Evolutionary conservation across 1,140 invertebrate species (phyloP), one percentile per base, ranked within the genome.

Genomic region (Cherax destructor): DNA sequence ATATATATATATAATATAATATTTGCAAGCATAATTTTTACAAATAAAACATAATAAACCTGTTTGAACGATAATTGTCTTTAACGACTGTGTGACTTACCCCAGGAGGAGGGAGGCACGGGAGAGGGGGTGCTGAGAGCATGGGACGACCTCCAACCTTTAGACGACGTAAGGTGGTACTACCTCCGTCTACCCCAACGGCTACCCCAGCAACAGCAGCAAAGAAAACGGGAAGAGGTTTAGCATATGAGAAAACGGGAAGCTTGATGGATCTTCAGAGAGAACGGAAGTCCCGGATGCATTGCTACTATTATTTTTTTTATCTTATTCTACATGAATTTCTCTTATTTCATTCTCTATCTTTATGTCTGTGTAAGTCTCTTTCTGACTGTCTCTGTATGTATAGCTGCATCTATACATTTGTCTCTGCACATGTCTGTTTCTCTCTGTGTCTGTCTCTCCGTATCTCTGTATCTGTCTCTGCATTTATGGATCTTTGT

Each of bases 71-170:
- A 59, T 41, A 41, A 41, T 41, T 41, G 5, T 7, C 56, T 59
- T 11, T 7, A 5, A 59, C 11, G 56, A 59, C 56, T 16, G 0
- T 6, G 21, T 49, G 13, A 24, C 85, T 86, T 79, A 86, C 85
- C 72, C 85, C 85, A 24, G 72, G 85, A 4, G 85, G 85, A 24
- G 85, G 85, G 41, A 86, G 85, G 85, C 85, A 86, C 0, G 85
- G 85, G 49, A 86, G 72, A 24, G 74, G 85, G 30, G 85, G 85
- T 11, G 74, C 85, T n/a, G 52, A 77, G 49, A 86, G 72, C n/a
- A 86, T n/a, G 24, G 85, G 85, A 11, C 85, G 85, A 6, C 52
- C 85, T 16, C 85, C 76, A 41, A 41, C 30, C 52, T 86, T 86
- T 0, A 79, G 49, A 9, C 85, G 85, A 2, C 85, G 85, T n/a